These are phyloP conservation scores for Sebastes aleutianus DNA, from an alignment of 2,797 vertebrate species.

Conservation along the genomic window DNA sequence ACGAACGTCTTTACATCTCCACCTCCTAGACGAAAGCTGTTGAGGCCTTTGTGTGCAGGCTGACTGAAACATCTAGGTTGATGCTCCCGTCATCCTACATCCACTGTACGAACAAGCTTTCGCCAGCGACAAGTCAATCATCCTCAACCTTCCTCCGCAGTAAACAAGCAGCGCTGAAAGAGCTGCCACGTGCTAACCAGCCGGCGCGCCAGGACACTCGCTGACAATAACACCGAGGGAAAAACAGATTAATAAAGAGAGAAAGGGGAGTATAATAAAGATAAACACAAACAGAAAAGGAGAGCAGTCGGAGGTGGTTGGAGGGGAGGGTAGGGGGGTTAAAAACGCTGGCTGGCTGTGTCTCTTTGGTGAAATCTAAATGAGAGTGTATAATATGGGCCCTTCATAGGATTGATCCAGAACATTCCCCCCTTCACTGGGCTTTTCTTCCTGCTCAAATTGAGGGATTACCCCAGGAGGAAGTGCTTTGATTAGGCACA, in stretches of 20 bases:
- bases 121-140: constrained; percentile 74
- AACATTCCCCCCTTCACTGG: constrained; percentile 77
- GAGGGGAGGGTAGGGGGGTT: constrained; percentile 30
- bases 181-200: constrained; percentile 61
- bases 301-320: constrained; percentile 57
- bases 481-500: constrained; percentile 86
- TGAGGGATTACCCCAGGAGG: constrained; percentile 84
- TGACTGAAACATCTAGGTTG: constrained; percentile 45
- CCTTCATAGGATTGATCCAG: constrained; percentile 79
- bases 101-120: constrained; percentile 58
- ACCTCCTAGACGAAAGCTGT: constrained; percentile 19
- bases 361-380: constrained; percentile 77
- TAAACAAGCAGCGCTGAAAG: constrained; percentile 63
- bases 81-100: constrained; percentile 57
- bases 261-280: constrained; percentile 64
- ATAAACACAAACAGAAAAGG: constrained; percentile 72
- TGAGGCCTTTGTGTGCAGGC: constrained; percentile 46
- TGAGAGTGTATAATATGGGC: constrained; percentile 79
- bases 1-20: constrained; percentile 46
- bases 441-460: constrained; percentile 84
- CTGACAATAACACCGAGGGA: constrained; percentile 47
- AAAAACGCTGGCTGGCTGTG: constrained; percentile 60
- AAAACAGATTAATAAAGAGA: constrained; percentile 72
- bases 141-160: constrained; percentile 37
- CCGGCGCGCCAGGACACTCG: constrained; percentile 45